These are phyloP conservation scores for Tipula lateralis DNA, from an alignment of 2,888 invertebrate genomes.

Conservation along the genomic window DNA sequence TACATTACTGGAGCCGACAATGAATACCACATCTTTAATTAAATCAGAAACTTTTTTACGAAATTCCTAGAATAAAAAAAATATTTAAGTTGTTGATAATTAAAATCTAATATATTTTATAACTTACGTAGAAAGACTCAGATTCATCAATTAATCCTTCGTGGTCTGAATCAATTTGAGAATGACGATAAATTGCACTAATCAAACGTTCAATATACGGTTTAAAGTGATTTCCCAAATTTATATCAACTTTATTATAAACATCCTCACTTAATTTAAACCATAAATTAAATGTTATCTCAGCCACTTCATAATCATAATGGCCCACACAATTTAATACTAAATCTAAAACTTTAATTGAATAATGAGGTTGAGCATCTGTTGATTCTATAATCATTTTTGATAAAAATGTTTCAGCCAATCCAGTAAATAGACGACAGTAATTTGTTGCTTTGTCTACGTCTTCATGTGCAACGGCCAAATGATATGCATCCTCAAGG, in stretches of 20 bases:
- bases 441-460: constrained; percentile 91
- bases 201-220: constrained; percentile 90
- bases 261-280: constrained; percentile 91
- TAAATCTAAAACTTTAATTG: constrained; percentile 79
- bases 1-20: constrained; percentile 87
- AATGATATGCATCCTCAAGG: constrained; percentile 80
- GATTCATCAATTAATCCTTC: constrained; percentile 78
- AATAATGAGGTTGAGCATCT: constrained; percentile 63
- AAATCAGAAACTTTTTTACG: constrained; percentile 84
- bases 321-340: constrained; percentile 90
- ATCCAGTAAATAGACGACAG: constrained; percentile 89
- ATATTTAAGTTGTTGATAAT: constrained; percentile 20
- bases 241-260: constrained; percentile 79
- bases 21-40: constrained; percentile 94
- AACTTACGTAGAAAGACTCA: constrained; percentile 70
- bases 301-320: constrained; percentile 93
- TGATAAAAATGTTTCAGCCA: constrained; percentile 85
- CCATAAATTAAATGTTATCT: constrained; percentile 96
- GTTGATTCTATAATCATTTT: constrained; percentile 64
- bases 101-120: not conserved
- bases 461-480: constrained; percentile 89
- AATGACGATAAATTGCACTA: constrained; percentile 82
- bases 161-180: constrained; percentile 93
- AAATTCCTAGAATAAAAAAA: constrained; percentile 56
- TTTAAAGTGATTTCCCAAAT: constrained; percentile 74